These are phyloP conservation scores for Deroptyus accipitrinus DNA, from an alignment of 2,113 vertebrate genomes.

Conservation along the genomic window DNA sequence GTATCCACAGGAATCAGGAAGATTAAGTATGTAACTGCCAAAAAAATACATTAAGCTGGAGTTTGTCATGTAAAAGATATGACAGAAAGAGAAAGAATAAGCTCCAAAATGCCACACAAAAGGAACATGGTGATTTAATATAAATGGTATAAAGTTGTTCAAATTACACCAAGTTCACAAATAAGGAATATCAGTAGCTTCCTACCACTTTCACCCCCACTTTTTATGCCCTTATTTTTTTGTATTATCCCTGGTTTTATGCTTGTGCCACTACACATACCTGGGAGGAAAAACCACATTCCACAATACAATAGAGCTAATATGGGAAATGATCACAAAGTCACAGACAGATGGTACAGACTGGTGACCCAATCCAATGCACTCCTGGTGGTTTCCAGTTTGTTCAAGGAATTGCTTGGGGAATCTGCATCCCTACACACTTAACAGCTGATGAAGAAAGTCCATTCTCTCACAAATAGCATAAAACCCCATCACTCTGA, in stretches of 20 bases:
- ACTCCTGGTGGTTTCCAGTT: neutral
- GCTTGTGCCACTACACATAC: neutral
- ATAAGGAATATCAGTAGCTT: neutral
- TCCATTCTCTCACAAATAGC: neutral
- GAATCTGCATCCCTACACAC: neutral
- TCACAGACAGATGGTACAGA: neutral
- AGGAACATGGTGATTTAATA: neutral
- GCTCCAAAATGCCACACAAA: neutral
- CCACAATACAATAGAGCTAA: neutral
- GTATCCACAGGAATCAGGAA: neutral
- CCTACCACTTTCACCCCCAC: neutral
- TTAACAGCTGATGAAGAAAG: neutral
- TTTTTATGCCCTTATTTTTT: neutral
- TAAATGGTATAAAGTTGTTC: neutral
- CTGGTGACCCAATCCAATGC: neutral
- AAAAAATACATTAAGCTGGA: neutral
- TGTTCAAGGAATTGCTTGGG: neutral
- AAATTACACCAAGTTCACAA: neutral
- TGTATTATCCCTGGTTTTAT: neutral
- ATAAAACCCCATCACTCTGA: accelerated
- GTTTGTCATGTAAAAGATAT: neutral
- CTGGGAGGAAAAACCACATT: neutral
- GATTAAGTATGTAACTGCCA: neutral
- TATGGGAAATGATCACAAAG: neutral
- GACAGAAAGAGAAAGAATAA: neutral